phyloP scores from a whole-genome alignment of 2,797 vertebrate genomes.

The Danio tinwini region DNA sequence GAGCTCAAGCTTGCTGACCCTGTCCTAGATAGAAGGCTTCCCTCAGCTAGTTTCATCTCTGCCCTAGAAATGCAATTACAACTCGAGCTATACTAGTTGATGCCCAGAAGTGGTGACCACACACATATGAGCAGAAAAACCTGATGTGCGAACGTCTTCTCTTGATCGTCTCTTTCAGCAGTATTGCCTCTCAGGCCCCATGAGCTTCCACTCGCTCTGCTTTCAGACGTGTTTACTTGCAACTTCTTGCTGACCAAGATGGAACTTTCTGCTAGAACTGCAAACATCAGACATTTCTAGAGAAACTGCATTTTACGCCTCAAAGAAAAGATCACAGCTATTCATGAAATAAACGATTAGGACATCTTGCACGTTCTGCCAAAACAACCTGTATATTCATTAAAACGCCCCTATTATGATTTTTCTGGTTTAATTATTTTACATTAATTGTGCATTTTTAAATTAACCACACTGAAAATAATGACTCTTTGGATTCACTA shows the following conservation, averaged over 20 bases:
- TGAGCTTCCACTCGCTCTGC: conserved; percentile 24
- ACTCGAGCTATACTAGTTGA: not conserved
- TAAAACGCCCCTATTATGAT: no score
- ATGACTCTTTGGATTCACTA: no score
- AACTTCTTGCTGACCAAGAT: conserved; percentile 36
- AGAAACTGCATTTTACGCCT: conserved; percentile 18
- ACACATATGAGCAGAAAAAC: not conserved
- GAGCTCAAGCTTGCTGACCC: not conserved
- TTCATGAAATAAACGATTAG: not conserved
- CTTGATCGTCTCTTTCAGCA: conserved; percentile 1
- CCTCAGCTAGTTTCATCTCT: conserved; percentile 11
- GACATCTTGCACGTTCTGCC: conserved; percentile 5
- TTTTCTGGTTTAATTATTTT: no score
- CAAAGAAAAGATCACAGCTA: not conserved
- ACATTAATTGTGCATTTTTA: no score
- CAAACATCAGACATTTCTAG: conserved; percentile 39
- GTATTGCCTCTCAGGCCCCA: conserved; percentile 27
- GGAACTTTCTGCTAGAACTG: conserved; percentile 47
- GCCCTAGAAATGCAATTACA: conserved; percentile 10
- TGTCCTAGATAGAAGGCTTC: conserved; percentile 5
- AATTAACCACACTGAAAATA: no score
- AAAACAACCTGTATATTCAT: not conserved
- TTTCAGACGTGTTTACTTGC: conserved; percentile 29
- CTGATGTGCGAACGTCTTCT: conserved; percentile 8
- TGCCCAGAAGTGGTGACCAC: conserved; percentile 31